Evolutionary conservation across 2,888 invertebrate genomes (phyloP).

Genomic region (Mantis religiosa): DNA sequence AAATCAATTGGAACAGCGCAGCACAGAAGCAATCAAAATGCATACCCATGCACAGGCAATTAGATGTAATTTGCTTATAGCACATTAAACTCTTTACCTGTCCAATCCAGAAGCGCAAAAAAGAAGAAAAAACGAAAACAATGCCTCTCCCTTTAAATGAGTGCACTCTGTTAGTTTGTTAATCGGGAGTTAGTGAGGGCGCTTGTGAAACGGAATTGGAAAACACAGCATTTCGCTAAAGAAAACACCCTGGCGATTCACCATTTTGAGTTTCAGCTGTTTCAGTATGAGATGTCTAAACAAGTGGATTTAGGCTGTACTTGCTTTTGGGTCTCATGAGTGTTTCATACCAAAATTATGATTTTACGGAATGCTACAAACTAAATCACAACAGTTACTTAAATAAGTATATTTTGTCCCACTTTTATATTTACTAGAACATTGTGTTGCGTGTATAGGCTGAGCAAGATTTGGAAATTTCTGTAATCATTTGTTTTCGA

Average conservation of each 20-base stretch:
- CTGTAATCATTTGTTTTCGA: too few relatives aligned
- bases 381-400: too few relatives aligned
- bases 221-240: neutral
- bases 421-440: too few relatives aligned
- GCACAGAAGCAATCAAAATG: neutral
- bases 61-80: neutral
- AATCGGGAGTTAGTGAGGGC: neutral
- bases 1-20: neutral
- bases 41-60: neutral
- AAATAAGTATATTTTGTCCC: too few relatives aligned
- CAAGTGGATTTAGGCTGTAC: too few relatives aligned
- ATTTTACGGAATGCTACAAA: too few relatives aligned
- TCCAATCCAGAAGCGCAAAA: neutral
- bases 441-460: too few relatives aligned
- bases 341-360: too few relatives aligned
- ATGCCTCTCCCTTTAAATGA: neutral
- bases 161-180: neutral
- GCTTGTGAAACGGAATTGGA: neutral
- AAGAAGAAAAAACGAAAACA: neutral
- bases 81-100: neutral
- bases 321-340: too few relatives aligned
- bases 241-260: too few relatives aligned
- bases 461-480: too few relatives aligned
- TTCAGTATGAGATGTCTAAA: too few relatives aligned
- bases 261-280: neutral